These are phyloP conservation scores for Epistrophella euchroma DNA, from an alignment of 2,888 invertebrate genomes.

Conservation along the genomic window DNA sequence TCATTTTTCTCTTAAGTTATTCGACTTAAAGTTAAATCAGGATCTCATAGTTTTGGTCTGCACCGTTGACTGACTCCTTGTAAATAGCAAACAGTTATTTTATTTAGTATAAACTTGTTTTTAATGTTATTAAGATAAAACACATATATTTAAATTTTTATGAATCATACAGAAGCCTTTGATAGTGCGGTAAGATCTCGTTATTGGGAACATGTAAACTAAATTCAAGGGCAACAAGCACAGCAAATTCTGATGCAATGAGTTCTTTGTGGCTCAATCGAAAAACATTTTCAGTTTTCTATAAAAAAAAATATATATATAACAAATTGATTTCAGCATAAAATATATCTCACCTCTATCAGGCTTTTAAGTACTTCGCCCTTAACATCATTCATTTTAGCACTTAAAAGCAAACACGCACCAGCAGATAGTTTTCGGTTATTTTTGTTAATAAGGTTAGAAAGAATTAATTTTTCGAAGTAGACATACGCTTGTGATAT, in stretches of 20 bases:
- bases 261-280: constrained; percentile 95
- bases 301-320: constrained; percentile 79
- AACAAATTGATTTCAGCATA: not conserved
- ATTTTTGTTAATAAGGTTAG: constrained; percentile 95
- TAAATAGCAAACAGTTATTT: too few species aligned
- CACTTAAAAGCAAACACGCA: constrained; percentile 95
- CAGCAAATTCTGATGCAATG: constrained; percentile 96
- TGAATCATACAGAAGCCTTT: constrained; percentile 95
- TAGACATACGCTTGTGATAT: constrained; percentile 99
- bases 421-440: constrained; percentile 98
- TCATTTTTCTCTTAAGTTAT: too few species aligned
- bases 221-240: constrained; percentile 97
- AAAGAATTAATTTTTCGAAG: constrained; percentile 97
- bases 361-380: constrained; percentile 93
- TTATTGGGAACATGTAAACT: constrained; percentile 95
- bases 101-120: not conserved
- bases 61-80: too few species aligned
- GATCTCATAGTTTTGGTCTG: too few species aligned
- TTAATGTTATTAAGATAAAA: not conserved
- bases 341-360: constrained; percentile 89
- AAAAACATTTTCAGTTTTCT: constrained; percentile 96
- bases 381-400: constrained; percentile 98
- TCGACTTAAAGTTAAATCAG: too few species aligned
- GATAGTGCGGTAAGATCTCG: constrained; percentile 97
- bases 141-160: constrained; percentile 86